phyloP scores from a whole-genome alignment of 2,797 vertebrate species.

The Orientallactaga sibirica region DNA sequence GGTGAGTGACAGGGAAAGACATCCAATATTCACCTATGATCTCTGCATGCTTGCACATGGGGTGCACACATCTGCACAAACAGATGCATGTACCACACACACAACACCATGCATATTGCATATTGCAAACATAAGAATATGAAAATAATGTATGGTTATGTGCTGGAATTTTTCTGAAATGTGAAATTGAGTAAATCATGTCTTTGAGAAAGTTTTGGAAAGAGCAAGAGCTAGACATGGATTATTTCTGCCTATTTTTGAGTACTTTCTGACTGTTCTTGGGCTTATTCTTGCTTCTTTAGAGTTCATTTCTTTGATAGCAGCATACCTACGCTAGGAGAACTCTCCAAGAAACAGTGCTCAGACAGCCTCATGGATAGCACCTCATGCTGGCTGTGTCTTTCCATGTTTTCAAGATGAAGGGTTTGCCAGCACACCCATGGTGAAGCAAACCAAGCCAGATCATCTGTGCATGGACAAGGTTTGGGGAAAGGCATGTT shows the following conservation, averaged over 20 bases:
- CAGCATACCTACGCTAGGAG: constrained; percentile 2
- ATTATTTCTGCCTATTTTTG: background rate
- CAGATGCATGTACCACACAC: too few species aligned
- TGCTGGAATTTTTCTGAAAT: constrained; percentile 38
- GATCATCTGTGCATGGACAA: constrained; percentile 49
- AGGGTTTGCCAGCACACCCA: background rate
- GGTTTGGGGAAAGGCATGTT: constrained; percentile 44
- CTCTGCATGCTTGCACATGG: too few species aligned
- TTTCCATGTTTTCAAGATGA: constrained; percentile 13
- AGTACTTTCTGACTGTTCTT: background rate
- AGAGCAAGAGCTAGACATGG: background rate
- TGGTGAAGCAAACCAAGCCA: background rate
- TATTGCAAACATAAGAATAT: too few species aligned
- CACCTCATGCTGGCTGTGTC: background rate
- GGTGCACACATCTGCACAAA: too few species aligned
- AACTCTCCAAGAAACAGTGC: background rate
- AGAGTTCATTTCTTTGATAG: constrained; percentile 35
- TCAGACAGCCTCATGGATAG: background rate
- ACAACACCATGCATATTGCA: too few species aligned
- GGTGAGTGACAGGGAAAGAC: too few species aligned
- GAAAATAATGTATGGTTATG: background rate
- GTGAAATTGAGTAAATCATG: constrained; percentile 5
- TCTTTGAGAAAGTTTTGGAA: constrained; percentile 32
- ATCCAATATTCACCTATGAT: too few species aligned
- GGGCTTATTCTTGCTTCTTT: background rate